Evolutionary conservation across 2,113 vertebrate genomes (phyloP).

Genomic region (Caretta caretta): DNA sequence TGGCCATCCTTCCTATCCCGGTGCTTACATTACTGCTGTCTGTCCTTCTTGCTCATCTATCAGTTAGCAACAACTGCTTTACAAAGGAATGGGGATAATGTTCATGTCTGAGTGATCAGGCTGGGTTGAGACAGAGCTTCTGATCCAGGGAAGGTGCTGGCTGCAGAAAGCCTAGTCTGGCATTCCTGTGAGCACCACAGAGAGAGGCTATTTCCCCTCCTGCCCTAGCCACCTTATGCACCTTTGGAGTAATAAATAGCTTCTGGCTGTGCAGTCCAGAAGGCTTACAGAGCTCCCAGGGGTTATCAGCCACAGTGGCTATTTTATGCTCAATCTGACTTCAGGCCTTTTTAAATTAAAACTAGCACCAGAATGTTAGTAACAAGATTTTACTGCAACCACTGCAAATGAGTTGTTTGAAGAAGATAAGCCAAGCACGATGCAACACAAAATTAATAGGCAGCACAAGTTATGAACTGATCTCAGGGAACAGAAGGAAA

Average conservation of each 20-base stretch:
- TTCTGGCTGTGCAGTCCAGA: not conserved
- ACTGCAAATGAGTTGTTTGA: slow-evolving; percentile 51
- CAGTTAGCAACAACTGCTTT: not conserved
- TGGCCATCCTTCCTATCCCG: not conserved
- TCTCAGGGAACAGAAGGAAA: slow-evolving; percentile 50
- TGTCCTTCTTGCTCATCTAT: not conserved
- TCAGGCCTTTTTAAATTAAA: slow-evolving; percentile 27
- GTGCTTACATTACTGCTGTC: too few species aligned
- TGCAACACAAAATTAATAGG: slow-evolving; percentile 40
- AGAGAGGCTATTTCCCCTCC: not conserved
- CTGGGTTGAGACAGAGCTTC: not conserved
- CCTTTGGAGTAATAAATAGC: not conserved
- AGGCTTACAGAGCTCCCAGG: not conserved
- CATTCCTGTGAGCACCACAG: not conserved
- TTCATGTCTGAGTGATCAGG: not conserved
- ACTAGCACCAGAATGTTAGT: not conserved
- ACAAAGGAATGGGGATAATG: not conserved
- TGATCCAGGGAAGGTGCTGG: not conserved
- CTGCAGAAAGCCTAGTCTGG: not conserved
- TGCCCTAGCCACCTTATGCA: not conserved
- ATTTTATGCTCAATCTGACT: slow-evolving; percentile 1
- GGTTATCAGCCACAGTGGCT: not conserved
- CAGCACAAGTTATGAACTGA: slow-evolving; percentile 49
- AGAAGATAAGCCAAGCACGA: slow-evolving; percentile 39
- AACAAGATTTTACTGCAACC: not conserved